Evolutionary conservation across 2,113 vertebrate genomes (phyloP).

Genomic region (Crotophaga sulcirostris): DNA sequence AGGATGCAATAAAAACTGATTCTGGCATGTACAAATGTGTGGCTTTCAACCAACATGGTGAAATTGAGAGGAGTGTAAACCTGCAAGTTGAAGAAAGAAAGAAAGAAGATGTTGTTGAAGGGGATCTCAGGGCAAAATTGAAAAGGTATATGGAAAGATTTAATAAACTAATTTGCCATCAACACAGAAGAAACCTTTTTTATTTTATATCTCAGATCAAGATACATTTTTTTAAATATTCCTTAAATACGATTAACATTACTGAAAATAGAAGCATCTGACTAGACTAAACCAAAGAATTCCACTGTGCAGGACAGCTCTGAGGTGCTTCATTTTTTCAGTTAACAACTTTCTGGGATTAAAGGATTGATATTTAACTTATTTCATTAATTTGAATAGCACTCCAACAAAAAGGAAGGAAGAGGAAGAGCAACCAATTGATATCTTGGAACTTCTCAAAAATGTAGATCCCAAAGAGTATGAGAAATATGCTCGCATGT

Average conservation of each 20-base stretch:
- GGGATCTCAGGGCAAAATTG: conserved; percentile 90
- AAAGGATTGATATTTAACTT: not conserved
- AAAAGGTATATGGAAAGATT: conserved; percentile 85
- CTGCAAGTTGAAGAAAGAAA: conserved; percentile 89
- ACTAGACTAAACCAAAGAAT: not conserved
- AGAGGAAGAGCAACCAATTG: conserved; percentile 90
- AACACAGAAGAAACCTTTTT: not conserved
- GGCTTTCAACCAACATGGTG: conserved; percentile 88
- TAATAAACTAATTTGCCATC: not conserved
- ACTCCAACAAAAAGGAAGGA: conserved; percentile 91
- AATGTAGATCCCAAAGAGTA: conserved; percentile 99
- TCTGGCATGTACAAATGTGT: conserved; percentile 90
- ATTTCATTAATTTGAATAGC: conserved; percentile 71
- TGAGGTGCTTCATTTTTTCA: not conserved
- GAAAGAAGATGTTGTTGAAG: conserved; percentile 82
- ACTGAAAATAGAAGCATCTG: not conserved
- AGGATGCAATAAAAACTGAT: conserved; percentile 88
- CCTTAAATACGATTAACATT: fast-evolving
- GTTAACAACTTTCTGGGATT: not conserved
- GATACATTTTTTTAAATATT: not conserved
- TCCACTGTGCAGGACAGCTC: not conserved
- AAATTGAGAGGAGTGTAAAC: conserved; percentile 88
- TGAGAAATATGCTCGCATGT: conserved; percentile 98
- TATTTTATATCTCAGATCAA: not conserved
- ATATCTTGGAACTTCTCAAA: conserved; percentile 96